These are phyloP conservation scores for Xiphorhynchus erythropygius DNA, from an alignment of 2,797 vertebrate species.

Conservation along the genomic window DNA sequence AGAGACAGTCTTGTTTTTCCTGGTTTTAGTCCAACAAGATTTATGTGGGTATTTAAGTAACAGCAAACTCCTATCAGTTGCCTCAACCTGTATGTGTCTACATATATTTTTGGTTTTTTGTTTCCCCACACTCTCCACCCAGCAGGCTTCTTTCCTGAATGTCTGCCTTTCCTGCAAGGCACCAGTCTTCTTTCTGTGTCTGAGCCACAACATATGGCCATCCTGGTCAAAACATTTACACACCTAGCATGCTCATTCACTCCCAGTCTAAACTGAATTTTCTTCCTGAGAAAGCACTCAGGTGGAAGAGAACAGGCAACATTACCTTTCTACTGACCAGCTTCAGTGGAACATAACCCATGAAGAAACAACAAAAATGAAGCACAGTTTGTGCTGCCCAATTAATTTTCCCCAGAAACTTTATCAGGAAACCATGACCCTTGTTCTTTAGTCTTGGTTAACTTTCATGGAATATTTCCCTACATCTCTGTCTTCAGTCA, in stretches of 20 bases:
- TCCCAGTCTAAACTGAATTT: not conserved
- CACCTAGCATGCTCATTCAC: accelerated
- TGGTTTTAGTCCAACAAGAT: not conserved
- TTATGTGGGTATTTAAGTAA: not conserved
- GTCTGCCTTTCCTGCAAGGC: not conserved
- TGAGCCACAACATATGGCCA: not conserved
- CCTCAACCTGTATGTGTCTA: accelerated
- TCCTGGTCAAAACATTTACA: not conserved
- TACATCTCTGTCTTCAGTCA: not conserved
- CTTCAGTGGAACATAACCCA: not conserved
- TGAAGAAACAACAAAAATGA: not conserved
- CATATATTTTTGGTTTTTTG: not conserved
- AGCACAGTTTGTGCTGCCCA: not conserved
- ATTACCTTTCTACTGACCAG: not conserved
- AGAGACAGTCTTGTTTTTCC: not conserved
- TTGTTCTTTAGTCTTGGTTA: not conserved
- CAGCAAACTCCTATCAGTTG: accelerated
- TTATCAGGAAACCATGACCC: not conserved
- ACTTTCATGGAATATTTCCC: not conserved
- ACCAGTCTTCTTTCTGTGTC: not conserved
- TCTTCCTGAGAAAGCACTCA: not conserved
- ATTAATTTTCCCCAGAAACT: not conserved
- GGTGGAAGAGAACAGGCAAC: not conserved
- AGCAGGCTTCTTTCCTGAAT: not conserved
- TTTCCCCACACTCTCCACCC: not conserved